Base-by-base conservation (phyloP, 2,797 vertebrate genomes). In the Coranthus polyacanthus region DNA sequence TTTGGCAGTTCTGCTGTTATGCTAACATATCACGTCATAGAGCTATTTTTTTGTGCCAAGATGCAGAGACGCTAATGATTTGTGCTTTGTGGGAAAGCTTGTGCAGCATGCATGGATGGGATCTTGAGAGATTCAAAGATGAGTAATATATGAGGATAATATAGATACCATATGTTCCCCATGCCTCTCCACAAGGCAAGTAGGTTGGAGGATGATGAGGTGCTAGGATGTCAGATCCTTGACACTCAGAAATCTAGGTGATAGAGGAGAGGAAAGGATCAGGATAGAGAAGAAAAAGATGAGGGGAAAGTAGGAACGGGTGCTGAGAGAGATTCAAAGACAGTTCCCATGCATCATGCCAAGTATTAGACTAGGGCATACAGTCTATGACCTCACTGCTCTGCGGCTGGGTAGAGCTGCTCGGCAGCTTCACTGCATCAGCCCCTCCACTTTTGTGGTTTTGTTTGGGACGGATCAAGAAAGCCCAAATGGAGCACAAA, bases 331-430 rank as follows among this genome's bases (percentile, higher is more conserved):
- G 81, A 86, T 79, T 81, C 62, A 85, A 81, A 91, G 88, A 86
- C 86, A 83, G 85, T 90, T 92, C 90, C 87, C 88, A 90, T 91
- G 83, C 72, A 73, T 68, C 64, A 74, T 84, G 87, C 89, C 88
- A 90, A 85, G 79, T 58, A 47, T 77, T 74, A 82, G 75, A 72
- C 88, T 82, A 74, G 84, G 86, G 83, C 84, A 86, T 41, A 65
- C 56, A 68, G 79, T 83, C 83, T 79, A 92, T 93, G 90, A 92
- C 87, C 88, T 92, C 90, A 92, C 83, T 77, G 68, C 75, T 79
- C 57, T 89, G 88, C 37, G 74, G 85, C 78, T 62, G 68, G 69
- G 68, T 64, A 82, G 78, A 82, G 74, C 81, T 74, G 72, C 72
- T 81, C 73, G 15, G 77, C 82, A 84, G 84, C 78, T 69, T 83